phyloP scores from a whole-genome alignment of 1,140 invertebrate genomes.

The Drosophila bocqueti region DNA sequence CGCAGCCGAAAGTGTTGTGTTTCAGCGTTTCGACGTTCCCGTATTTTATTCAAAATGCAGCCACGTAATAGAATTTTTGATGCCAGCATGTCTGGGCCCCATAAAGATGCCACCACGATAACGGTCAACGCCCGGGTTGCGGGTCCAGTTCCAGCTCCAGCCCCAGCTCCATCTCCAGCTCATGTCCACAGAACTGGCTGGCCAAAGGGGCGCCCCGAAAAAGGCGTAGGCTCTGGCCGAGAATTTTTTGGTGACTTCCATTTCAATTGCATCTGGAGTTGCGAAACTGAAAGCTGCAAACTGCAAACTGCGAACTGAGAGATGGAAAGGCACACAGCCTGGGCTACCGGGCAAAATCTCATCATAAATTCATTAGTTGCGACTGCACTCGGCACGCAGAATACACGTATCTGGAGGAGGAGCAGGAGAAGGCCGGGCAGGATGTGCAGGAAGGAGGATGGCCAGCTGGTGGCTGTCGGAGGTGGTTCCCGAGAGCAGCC shows the following conservation, averaged over 20 bases:
- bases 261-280: constrained; percentile 60
- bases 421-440: constrained; percentile 14
- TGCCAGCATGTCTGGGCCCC: constrained; percentile 79
- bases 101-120: constrained; percentile 82
- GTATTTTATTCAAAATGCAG: constrained; percentile 83
- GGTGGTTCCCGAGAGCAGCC: constrained; percentile 55
- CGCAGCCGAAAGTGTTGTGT: constrained; percentile 80
- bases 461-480: constrained; percentile 73
- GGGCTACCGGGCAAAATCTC: constrained; percentile 79
- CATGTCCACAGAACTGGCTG: constrained; percentile 12
- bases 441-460: constrained; percentile 20
- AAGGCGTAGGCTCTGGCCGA: constrained; percentile 30
- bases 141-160: constrained; percentile 31
- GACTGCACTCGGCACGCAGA: constrained; percentile 73
- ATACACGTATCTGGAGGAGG: constrained; percentile 25
- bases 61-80: constrained; percentile 83
- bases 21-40: constrained; percentile 69
- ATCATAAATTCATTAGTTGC: constrained; percentile 83
- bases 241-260: constrained; percentile 57
- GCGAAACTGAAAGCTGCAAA: constrained; percentile 2
- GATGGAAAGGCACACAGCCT: constrained; percentile 12
- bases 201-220: constrained; percentile 5
- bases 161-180: not conserved
- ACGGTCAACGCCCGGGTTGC: constrained; percentile 71
- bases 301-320: constrained; percentile 14